phyloP scores from a whole-genome alignment of 2,113 vertebrate genomes.

The Urocynchramus pylzowi region DNA sequence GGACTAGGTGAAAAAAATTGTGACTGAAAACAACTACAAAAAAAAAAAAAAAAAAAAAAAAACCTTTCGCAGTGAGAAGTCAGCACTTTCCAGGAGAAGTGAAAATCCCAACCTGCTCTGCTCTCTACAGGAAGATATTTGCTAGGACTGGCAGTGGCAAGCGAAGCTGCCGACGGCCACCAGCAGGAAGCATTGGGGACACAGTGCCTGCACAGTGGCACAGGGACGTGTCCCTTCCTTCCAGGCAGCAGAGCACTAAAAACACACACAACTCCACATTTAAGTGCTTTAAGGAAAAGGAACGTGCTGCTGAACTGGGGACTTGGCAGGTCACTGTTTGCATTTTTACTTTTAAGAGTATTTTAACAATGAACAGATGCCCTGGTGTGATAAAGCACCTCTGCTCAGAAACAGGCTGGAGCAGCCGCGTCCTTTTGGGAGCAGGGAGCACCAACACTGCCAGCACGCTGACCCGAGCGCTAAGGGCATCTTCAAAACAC shows the following conservation, averaged over 20 bases:
- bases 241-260: background rate
- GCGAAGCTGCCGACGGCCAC: accelerated
- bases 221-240: background rate
- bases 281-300: background rate
- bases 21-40: background rate
- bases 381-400: background rate
- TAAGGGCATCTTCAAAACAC: background rate
- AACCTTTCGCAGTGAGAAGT: background rate
- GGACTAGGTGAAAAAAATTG: background rate
- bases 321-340: background rate
- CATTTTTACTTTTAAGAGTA: background rate
- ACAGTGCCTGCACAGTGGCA: background rate
- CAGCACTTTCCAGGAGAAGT: background rate
- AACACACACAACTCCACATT: accelerated
- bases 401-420: background rate
- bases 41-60: background rate
- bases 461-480: background rate
- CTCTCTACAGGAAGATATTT: constrained; percentile 51
- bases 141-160: background rate
- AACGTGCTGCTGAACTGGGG: background rate
- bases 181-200: background rate
- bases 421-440: background rate
- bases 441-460: background rate
- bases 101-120: constrained; percentile 43
- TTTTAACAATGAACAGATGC: background rate